Percentiles rank a stretch among this genome's conserved stretches.
Conservation (phyloP, 2,888 invertebrate genomes). For the Stictocephala bisonia region DNA sequence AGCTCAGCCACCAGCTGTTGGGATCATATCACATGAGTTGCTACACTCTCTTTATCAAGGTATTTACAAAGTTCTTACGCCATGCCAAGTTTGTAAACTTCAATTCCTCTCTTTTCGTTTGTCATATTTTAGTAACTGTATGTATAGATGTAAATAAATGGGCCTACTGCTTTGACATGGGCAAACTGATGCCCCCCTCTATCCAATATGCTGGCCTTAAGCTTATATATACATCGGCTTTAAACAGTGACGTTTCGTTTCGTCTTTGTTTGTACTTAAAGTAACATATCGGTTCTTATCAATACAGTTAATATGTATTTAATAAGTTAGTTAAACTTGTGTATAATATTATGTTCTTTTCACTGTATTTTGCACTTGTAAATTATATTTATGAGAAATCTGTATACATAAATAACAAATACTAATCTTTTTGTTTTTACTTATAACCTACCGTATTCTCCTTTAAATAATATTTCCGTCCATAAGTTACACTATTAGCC, state of each 20-base stretch:
- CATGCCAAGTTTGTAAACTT: neutral
- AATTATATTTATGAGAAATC: constrained; percentile 39
- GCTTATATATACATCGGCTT: too few relatives aligned
- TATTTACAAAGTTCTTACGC: constrained; percentile 2
- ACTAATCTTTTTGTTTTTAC: too few relatives aligned
- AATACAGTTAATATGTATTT: neutral
- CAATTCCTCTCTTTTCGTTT: neutral
- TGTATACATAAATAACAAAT: constrained; percentile 40
- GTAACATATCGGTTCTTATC: constrained; percentile 28
- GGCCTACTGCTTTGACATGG: constrained; percentile 30
- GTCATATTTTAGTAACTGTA: constrained; percentile 2
- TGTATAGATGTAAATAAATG: constrained; percentile 25
- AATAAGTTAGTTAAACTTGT: constrained; percentile 7
- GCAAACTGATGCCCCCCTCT: neutral
- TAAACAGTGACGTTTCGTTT: too few relatives aligned
- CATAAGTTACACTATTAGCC: too few relatives aligned
- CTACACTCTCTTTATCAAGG: too few relatives aligned
- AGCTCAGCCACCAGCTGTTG: constrained; percentile 3
- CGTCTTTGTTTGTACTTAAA: too few relatives aligned
- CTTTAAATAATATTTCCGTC: too few relatives aligned
- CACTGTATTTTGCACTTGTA: constrained; percentile 47
- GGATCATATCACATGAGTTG: constrained; percentile 28
- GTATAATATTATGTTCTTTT: constrained; percentile 5
- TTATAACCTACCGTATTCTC: too few relatives aligned
- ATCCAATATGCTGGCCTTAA: constrained; percentile 30